Conservation (phyloP, 2,888 invertebrate genomes). For the Polymixis lichenea region DNA sequence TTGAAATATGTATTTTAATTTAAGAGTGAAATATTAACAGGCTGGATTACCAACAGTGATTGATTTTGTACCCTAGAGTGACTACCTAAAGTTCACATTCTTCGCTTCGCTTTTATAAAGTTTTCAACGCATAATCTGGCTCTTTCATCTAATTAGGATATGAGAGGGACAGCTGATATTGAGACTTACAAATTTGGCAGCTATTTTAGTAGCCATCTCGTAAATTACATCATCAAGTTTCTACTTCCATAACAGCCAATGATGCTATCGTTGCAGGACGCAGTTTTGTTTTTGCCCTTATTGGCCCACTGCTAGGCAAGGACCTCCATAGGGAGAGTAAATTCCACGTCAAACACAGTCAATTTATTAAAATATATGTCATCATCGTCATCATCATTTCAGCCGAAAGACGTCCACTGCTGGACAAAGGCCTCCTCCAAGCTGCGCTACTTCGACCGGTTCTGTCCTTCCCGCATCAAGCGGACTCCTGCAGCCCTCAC, state of each 20-base stretch:
- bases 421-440: too few species aligned
- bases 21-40: background rate
- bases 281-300: background rate
- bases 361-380: background rate
- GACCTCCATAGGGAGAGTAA: too few species aligned
- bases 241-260: conserved; percentile 29
- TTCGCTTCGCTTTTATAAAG: too few species aligned
- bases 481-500: too few species aligned
- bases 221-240: conserved; percentile 33
- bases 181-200: conserved; percentile 5
- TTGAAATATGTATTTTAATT: conserved; percentile 7
- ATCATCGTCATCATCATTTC: too few species aligned
- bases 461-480: too few species aligned
- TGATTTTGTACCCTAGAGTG: background rate
- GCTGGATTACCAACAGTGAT: background rate
- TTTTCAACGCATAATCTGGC: background rate
- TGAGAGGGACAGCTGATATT: conserved; percentile 1
- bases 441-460: too few species aligned
- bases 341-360: background rate
- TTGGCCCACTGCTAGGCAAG: background rate
- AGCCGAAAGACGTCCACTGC: too few species aligned
- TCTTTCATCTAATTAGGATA: background rate
- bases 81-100: conserved; percentile 6
- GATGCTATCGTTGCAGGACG: background rate
- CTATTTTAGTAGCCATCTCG: conserved; percentile 32